phyloP scores from a whole-genome alignment of 2,113 vertebrate genomes.

The Alethe castanea region DNA sequence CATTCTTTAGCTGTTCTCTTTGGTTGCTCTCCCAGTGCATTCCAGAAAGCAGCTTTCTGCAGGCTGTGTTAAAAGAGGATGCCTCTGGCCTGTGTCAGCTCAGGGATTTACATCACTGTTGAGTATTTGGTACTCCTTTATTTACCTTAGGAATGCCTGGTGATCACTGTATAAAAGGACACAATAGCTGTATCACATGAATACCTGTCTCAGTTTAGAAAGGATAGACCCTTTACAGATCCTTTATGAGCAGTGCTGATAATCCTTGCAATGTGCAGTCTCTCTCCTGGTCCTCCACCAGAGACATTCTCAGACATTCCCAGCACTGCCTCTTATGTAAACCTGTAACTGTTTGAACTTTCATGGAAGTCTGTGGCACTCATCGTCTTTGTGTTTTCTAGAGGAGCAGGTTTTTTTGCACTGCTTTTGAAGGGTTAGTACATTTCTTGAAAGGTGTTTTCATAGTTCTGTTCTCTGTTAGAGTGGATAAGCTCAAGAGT shows the following conservation, averaged over 20 bases:
- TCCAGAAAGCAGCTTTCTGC: conserved; percentile 2
- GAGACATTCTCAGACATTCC: neutral
- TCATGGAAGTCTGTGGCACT: neutral
- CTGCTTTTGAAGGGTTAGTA: neutral
- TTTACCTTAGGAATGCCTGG: neutral
- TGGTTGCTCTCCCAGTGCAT: conserved; percentile 2
- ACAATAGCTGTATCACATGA: neutral
- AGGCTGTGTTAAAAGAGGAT: neutral
- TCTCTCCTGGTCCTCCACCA: neutral
- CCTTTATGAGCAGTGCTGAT: neutral
- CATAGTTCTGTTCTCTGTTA: neutral
- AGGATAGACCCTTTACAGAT: neutral
- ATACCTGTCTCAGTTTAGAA: neutral
- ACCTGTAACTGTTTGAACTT: neutral
- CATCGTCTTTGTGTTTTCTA: neutral
- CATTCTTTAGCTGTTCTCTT: conserved; percentile 35
- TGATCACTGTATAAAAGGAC: neutral
- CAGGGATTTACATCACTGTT: neutral
- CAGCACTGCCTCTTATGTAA: neutral
- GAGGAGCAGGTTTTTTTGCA: neutral
- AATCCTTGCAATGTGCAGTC: neutral
- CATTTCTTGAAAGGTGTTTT: neutral
- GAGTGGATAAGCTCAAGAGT: neutral
- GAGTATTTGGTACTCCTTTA: neutral
- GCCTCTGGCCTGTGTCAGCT: neutral